These are phyloP conservation scores for Paramuricea clavata DNA, from an alignment of 92 coral and sea anemone genomes.

Conservation along the genomic window DNA sequence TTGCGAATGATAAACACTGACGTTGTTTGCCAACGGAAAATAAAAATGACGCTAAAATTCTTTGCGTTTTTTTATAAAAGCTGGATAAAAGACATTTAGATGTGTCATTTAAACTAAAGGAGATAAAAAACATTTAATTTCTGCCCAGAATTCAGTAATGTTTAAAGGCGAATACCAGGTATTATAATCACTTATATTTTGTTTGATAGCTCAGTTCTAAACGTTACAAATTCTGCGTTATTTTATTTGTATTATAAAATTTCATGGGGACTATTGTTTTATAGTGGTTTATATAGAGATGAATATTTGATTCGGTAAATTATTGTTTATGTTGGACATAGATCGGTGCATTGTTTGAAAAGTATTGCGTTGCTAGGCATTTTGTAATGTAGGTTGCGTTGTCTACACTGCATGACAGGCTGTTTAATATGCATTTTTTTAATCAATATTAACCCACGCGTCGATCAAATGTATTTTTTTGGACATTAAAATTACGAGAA, in stretches of 20 bases:
- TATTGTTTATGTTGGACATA: background rate
- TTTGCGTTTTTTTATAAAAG: background rate
- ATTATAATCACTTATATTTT: background rate
- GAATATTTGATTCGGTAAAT: background rate
- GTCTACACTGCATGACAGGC: too few relatives aligned
- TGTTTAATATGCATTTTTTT: too few relatives aligned
- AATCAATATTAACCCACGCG: too few relatives aligned
- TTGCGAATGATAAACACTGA: background rate
- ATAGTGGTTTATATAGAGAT: background rate
- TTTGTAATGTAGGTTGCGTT: too few relatives aligned
- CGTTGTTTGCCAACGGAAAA: conserved; percentile 34
- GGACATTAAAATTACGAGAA: too few relatives aligned
- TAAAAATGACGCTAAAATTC: conserved; percentile 5
- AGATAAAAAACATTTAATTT: background rate
- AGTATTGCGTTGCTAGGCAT: background rate
- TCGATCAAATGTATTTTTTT: too few relatives aligned
- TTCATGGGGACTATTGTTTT: background rate
- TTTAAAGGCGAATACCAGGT: conserved; percentile 47
- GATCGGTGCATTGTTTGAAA: background rate
- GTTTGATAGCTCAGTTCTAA: background rate
- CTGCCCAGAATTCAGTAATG: conserved; percentile 18
- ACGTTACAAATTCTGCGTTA: background rate
- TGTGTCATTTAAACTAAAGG: background rate
- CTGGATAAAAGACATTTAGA: background rate
- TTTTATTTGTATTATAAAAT: background rate